Evolutionary conservation across 2,113 vertebrate genomes (phyloP), one percentile per base, ranked within the genome.

Genomic region (Laticauda laticaudata): DNA sequence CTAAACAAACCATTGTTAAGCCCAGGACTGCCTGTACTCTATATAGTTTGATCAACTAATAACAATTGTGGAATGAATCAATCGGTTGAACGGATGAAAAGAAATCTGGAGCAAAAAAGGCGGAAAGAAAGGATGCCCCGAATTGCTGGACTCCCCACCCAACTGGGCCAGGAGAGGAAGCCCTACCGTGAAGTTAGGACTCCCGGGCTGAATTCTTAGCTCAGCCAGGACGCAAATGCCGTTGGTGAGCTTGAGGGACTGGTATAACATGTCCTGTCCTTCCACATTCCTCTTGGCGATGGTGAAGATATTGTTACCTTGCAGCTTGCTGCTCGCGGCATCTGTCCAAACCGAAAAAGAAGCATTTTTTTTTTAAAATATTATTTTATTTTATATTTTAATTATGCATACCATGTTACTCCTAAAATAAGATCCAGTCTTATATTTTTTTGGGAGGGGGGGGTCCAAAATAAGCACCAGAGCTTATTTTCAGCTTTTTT

Each of bases 261-360:
- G 99, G 97, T 99, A 99, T n/a, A 99, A 98, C 98, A 99, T 99
- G 97, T 99, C 99, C 95, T 99, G 99, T 43, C 98, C 98, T 48
- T 99, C 99, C 95, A 99, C 99, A 0, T 98, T 99, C 88, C 99
- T 98, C 98, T 99, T 99, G 94, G 99, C 99, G 0, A 99, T 98
- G 87, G 99, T 99, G 97, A 99, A 99, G 95, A 99, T 97, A 96
- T 99, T 99, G 97, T 98, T 99, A 94, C 98, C 98, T 94, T 99
- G 99, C 56, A 99, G 98, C 95, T 99, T 99, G 97, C 95, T 98
- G 96, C 98, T 99, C 21, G 98, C 97, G 0, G 98, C 97, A 64
- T 99, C 99, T 99, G 97, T 0, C 15, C 0, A 14, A 12, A 48
- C 12, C 55, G 3, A 26, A 12, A 87, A 21, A 11, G 4, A 69